Evolutionary conservation across 2,797 vertebrate species (phyloP), one percentile per base, ranked within the genome.

Genomic region (Anomalospiza imberbis): DNA sequence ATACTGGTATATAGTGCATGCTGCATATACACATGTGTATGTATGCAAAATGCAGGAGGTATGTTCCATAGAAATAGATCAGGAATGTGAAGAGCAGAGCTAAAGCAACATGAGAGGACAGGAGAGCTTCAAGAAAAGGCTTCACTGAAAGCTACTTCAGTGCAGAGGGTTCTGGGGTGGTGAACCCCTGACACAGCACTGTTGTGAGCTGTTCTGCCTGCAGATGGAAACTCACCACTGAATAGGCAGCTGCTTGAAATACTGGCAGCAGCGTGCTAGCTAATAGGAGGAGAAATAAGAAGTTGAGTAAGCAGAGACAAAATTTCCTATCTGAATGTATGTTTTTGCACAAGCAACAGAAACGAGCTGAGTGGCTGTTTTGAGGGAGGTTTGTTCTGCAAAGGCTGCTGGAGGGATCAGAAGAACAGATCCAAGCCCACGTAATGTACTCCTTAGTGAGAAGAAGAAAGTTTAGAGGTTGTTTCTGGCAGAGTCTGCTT

Each of bases 21-120:
- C 21, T 10, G 26, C 4, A 29, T 12, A 6, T 3, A 40, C 14
- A 58, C 7, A 3, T 3, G 8, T 25, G 9, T 5, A 20, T 17
- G 22, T 5, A 17, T 55, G 24, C 34, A 66, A 40, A 72, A 60
- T 47, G 11, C 8, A 17, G 1, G 2, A 45, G 50, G n/a, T 13
- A 2, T 32, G 22, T 5, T 63, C 22, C 10, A 1, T 17, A 9
- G 10, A 44, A 61, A 63, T 10, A 63, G 29, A 10, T 22, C 19
- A 47, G 62, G 58, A 61, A 29, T 29, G 47, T 28, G 42, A 20
- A 76, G 29, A 60, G 36, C 12, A 51, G 57, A 34, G 34, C 17
- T 40, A 7, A 57, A 67, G 61, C 29, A 22, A 17, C 11, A 10
- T 10, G 45, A 63, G 50, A 34, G 67, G 29, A 20, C 12, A 20